Percentiles rank a stretch among this genome's conserved stretches.
Evolutionary conservation across 2,113 vertebrate species (phyloP).

Genomic region (Phrynosoma platyrhinos): DNA sequence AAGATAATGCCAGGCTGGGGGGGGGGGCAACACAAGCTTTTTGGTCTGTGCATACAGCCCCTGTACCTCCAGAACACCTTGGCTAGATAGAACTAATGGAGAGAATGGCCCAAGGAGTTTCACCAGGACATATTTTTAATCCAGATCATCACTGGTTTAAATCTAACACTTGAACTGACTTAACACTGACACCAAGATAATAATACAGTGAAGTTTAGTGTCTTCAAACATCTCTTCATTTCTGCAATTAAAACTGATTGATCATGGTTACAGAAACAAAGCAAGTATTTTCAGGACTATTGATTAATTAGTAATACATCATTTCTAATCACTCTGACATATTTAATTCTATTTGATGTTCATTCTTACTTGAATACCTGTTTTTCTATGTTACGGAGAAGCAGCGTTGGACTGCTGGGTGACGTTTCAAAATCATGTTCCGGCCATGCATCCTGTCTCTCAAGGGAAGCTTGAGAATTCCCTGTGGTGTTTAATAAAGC

Average conservation of each 20-base stretch:
- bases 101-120: not conserved
- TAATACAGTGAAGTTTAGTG: not conserved
- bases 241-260: not conserved
- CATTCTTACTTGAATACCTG: slow-evolving; percentile 85
- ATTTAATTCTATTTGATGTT: slow-evolving; percentile 9
- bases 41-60: not conserved
- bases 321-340: slow-evolving; percentile 38
- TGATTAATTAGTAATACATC: slow-evolving; percentile 35
- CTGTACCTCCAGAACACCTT: not conserved
- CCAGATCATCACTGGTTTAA: not conserved
- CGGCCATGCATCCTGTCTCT: slow-evolving; percentile 76
- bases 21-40: too few relatives aligned
- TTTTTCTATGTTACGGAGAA: slow-evolving; percentile 94
- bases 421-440: slow-evolving; percentile 87
- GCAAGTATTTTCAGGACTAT: slow-evolving; percentile 43
- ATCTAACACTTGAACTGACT: not conserved
- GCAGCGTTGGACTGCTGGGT: slow-evolving; percentile 90
- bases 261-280: not conserved
- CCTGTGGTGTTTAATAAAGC: slow-evolving; percentile 79
- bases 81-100: not conserved
- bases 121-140: not conserved
- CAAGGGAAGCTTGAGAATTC: slow-evolving; percentile 69
- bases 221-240: not conserved
- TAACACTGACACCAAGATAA: too few relatives aligned
- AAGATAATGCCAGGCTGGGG: too few relatives aligned